Evolutionary conservation across 1,140 invertebrate genomes (phyloP).

Genomic region (Drosophila punjabiensis): DNA sequence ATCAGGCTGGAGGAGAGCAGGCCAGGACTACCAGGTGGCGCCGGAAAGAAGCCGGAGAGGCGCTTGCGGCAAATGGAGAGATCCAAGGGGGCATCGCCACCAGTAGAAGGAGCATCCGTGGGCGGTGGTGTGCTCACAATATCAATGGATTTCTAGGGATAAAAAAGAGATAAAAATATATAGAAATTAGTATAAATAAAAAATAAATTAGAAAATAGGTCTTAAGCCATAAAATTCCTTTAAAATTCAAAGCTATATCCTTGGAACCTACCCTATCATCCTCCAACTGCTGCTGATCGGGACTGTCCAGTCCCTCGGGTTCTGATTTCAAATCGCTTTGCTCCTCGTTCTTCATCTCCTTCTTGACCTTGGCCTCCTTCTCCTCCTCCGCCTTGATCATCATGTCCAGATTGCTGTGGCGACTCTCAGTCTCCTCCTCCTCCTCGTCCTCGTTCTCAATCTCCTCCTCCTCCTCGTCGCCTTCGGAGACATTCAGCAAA

Average conservation of each 20-base stretch:
- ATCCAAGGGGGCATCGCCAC: constrained; percentile 90
- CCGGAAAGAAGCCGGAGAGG: constrained; percentile 5
- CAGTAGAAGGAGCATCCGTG: constrained; percentile 31
- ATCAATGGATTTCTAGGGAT: constrained; percentile 76
- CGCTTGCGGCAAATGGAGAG: constrained; percentile 87
- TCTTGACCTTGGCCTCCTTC: constrained; percentile 18
- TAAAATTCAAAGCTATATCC: background rate
- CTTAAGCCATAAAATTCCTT: background rate
- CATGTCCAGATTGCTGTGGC: constrained; percentile 11
- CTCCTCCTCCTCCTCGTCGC: constrained; percentile 44
- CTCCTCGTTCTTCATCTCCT: constrained; percentile 11
- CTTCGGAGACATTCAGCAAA: constrained; percentile 37
- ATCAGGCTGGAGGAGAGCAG: constrained; percentile 20
- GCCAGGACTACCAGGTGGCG: background rate
- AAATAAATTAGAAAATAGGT: background rate
- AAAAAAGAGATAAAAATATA: background rate
- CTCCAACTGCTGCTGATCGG: constrained; percentile 54
- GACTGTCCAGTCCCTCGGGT: constrained; percentile 11
- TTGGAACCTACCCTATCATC: constrained; percentile 63
- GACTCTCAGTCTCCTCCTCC: constrained; percentile 38
- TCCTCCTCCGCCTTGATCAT: constrained; percentile 10
- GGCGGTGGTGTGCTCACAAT: constrained; percentile 76
- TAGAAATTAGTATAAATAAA: background rate
- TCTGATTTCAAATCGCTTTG: constrained; percentile 18
- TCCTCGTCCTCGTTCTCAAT: constrained; percentile 34